Conservation (phyloP, 2,888 invertebrate genomes). For the Lobophora halterata region DNA sequence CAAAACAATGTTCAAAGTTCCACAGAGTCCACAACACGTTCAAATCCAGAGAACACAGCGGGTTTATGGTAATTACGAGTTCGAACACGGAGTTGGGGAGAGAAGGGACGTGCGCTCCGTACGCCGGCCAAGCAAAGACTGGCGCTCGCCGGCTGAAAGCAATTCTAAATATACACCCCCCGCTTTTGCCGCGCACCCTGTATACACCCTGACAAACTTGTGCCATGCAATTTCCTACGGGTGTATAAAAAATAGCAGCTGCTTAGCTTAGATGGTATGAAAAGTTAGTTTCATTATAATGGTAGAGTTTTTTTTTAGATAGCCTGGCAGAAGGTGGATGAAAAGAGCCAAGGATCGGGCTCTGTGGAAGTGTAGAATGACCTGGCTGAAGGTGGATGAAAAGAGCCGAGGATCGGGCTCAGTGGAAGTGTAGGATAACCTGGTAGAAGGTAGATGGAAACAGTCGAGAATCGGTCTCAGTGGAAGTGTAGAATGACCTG, state of each 20-base stretch:
- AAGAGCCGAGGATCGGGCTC: too few species aligned
- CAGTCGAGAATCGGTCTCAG: too few species aligned
- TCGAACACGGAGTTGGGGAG: conserved; percentile 50
- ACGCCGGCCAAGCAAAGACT: conserved; percentile 65
- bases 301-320: too few species aligned
- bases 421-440: too few species aligned
- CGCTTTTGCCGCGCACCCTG: conserved; percentile 59
- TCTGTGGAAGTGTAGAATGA: too few species aligned
- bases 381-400: too few species aligned
- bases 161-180: conserved; percentile 78
- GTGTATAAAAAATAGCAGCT: conserved; percentile 23
- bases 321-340: too few species aligned
- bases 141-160: conserved; percentile 53
- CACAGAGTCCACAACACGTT: conserved; percentile 40
- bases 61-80: conserved; percentile 60
- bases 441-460: too few species aligned
- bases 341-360: too few species aligned
- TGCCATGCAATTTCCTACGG: conserved; percentile 29
- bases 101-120: conserved; percentile 53
- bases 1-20: conserved; percentile 22
- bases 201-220: conserved; percentile 33
- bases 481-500: too few species aligned
- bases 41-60: conserved; percentile 42
- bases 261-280: conserved; percentile 9
- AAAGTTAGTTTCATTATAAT: not conserved